phyloP scores from a whole-genome alignment of 2,797 vertebrate species.

The Pseudocheirus occidentalis region DNA sequence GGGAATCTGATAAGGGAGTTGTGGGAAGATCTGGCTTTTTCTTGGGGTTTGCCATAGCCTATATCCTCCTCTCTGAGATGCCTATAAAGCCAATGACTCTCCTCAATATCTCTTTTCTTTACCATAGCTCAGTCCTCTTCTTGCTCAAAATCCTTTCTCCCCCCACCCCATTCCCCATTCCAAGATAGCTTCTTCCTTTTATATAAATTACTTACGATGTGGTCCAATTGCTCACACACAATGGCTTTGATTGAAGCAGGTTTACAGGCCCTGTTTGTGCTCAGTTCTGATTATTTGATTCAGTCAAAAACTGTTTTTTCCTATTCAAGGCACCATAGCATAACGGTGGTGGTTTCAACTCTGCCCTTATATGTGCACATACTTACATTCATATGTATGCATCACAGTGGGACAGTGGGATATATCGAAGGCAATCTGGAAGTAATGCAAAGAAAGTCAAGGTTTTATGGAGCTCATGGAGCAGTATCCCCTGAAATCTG shows the following conservation, averaged over 20 bases:
- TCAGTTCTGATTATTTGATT: not conserved
- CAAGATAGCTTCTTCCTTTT: not conserved
- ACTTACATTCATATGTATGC: not conserved
- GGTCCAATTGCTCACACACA: not conserved
- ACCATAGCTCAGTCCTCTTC: not conserved
- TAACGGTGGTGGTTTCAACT: not conserved
- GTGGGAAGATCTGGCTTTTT: not conserved
- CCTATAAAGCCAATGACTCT: not conserved
- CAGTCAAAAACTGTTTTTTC: not conserved
- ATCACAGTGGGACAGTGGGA: not conserved
- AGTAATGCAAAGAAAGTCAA: not conserved
- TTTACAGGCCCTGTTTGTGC: not conserved
- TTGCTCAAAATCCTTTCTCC: not conserved
- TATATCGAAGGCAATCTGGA: not conserved
- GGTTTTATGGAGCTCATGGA: not conserved
- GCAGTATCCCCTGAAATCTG: not conserved
- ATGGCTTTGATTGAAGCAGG: not conserved
- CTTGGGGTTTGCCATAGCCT: not conserved
- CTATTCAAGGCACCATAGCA: not conserved
- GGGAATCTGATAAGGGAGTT: not conserved
- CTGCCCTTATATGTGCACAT: not conserved
- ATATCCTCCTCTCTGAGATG: not conserved
- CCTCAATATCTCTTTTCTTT: not conserved
- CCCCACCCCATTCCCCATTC: not conserved
- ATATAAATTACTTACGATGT: not conserved